A percentile compares a stretch with the other conserved stretches of the same genome.
Conservation (phyloP, 92 coral and sea anemone species). For the Epizoanthus illoricatus region DNA sequence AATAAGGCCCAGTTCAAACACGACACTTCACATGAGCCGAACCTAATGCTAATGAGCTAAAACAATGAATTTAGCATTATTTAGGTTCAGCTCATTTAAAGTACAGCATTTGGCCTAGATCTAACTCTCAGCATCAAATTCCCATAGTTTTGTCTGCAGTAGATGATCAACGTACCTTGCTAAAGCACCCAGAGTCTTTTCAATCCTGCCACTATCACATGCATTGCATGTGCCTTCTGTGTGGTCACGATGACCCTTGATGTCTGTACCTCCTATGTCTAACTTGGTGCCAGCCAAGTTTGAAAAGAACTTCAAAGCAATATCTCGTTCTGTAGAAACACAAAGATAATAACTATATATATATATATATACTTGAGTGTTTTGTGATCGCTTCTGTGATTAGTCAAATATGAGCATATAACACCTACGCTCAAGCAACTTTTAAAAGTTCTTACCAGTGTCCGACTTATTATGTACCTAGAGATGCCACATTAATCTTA, state of each 20-base stretch:
- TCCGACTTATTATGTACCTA: not conserved
- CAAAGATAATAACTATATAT: not conserved
- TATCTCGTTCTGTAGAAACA: constrained; percentile 62
- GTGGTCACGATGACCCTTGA: constrained; percentile 62
- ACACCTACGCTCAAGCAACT: not conserved
- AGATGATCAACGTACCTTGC: constrained; percentile 55
- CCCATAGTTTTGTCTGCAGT: too few relatives aligned
- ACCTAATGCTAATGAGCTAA: too few relatives aligned
- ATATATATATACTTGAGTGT: not conserved
- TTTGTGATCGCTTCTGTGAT: too few relatives aligned
- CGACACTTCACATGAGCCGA: too few relatives aligned
- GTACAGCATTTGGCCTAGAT: too few relatives aligned
- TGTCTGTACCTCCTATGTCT: constrained; percentile 50
- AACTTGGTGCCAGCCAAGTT: constrained; percentile 75
- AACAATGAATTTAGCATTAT: too few relatives aligned
- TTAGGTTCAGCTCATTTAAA: too few relatives aligned
- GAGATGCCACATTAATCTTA: not conserved
- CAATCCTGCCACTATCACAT: constrained; percentile 75
- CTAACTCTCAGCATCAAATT: too few relatives aligned
- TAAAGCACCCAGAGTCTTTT: constrained; percentile 68
- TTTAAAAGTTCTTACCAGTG: not conserved
- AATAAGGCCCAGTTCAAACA: too few relatives aligned
- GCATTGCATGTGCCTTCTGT: constrained; percentile 64
- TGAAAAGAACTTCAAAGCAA: constrained; percentile 83
- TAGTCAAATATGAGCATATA: not conserved